These are phyloP conservation scores for Mola mola DNA, from an alignment of 2,113 vertebrate species.

Conservation along the genomic window DNA sequence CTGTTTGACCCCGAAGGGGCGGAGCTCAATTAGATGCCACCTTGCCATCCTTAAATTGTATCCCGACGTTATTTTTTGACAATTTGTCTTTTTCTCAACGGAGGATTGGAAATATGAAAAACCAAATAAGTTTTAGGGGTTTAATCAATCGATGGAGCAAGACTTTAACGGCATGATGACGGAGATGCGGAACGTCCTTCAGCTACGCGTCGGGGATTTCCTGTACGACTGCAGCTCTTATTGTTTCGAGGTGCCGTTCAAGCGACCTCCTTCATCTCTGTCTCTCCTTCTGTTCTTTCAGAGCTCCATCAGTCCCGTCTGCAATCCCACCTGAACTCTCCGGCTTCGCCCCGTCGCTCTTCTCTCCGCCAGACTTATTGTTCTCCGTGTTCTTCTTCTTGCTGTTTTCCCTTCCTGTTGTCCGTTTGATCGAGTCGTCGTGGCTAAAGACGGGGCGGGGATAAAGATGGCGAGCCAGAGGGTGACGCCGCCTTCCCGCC, in stretches of 20 bases:
- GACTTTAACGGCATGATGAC: too few species aligned
- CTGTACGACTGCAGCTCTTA: background rate
- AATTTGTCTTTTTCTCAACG: too few species aligned
- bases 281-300: constrained; percentile 6
- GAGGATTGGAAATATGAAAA: too few species aligned
- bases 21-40: too few species aligned
- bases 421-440: constrained; percentile 56
- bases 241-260: background rate
- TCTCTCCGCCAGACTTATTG: constrained; percentile 61
- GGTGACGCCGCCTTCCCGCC: constrained; percentile 37
- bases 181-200: too few species aligned
- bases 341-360: constrained; percentile 10
- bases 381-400: constrained; percentile 31
- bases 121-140: too few species aligned
- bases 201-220: background rate
- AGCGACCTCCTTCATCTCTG: background rate
- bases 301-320: constrained; percentile 38
- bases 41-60: too few species aligned
- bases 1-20: too few species aligned
- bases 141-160: too few species aligned
- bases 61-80: too few species aligned
- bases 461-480: constrained; percentile 56
- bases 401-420: constrained; percentile 32
- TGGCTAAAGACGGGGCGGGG: constrained; percentile 57
- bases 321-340: constrained; percentile 40